Base-by-base conservation (phyloP, 1,140 invertebrate genomes). In the Pachypeltis micranthus region DNA sequence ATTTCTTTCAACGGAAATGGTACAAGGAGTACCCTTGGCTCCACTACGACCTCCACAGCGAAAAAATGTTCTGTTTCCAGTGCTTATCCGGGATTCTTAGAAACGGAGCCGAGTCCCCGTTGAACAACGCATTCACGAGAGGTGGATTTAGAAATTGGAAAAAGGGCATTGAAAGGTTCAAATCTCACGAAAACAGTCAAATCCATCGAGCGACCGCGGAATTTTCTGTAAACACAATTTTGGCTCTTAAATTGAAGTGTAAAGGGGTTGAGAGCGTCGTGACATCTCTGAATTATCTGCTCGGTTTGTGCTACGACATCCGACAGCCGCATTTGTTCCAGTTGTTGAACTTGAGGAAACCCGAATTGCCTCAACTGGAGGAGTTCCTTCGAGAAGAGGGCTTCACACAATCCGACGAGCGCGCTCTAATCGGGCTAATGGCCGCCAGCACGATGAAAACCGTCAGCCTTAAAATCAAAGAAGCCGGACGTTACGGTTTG, bases 1-100 rank as follows among this genome's bases (percentile, higher is more conserved):
- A 56, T 56, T 16, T 56, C 19, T 56, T 56, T 25, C 54, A 56
- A 16, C 14, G 14, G 3, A 3, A 24, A 26, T 56, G 54, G 54
- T 56, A 24, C 54, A 56, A 24, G 26, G 54, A 56, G 25, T 56
- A 56, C 54, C 54, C 54, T 2, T 56, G 54, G 54, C 54, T 56
- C 2, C 54, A 56, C 25, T 56, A 24, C 54, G 54, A 56, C 54
- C 19, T 56, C 3, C 16, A 21, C 21, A 24, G 16, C 54, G 19
- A 56, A 26, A 25, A 14, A 2, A 56, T 56, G 54, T 56, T 24
- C 54, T 56, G 54, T 25, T 25, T 24, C 54, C 54, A 56, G 21
- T 56, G 54, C 25, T 25, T 56, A 16, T 25, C 25, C 16, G 54
- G 19, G 2, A 16, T 56, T 25, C 1, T 24, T 25, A 56, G 25